Evolutionary conservation across 2,113 vertebrate species (phyloP), one percentile per base, ranked within the genome.

Genomic region (Paradoxurus hermaphroditus): DNA sequence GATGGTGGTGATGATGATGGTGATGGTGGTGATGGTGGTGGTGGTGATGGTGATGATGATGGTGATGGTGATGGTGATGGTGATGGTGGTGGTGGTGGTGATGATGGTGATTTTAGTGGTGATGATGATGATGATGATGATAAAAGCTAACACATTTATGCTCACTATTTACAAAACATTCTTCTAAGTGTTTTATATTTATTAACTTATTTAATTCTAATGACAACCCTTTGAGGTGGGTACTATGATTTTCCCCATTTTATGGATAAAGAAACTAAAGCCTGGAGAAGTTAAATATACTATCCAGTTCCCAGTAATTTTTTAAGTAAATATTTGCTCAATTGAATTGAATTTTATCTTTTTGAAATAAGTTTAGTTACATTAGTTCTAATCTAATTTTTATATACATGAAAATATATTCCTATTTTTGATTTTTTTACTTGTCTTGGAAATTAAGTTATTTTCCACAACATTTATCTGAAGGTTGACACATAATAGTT

Each of bases 1-100:
- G 11, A 3, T 82, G 36, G 1, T 12, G 65, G 3, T 41, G 16
- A 1, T 8, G 8, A 0, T 81, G 73, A 0, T 29, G 6, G 0
- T 75, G 41, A 4, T 46, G 27, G 4, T 46, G 41, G 1, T 77
- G 41, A 1, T 56, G 73, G 4, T 44, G 19, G 2, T 9, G 15
- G 15, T 51, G 13, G 2, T 16, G 63, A 1, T 49, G 12, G 0
- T 15, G 36, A 0, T 51, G 31, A 4, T 6, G 9, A 7, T 73
- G 29, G 9, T 14, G 63, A 4, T 46, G 15, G 1, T 7, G 41
- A 13, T 41, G 68, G 2, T 41, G 31, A 23, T 12, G 9, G 6
- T 81, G 29, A 6, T 13, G 67, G 4, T 44, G 14, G 1, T 8
- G 36, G 5, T 36, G 21, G 12, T 82, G 36, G 9, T 14, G 44